Percentiles rank a stretch among this genome's conserved stretches.
Evolutionary conservation across 2,797 vertebrate genomes (phyloP).

Genomic region (Chelmon rostratus): DNA sequence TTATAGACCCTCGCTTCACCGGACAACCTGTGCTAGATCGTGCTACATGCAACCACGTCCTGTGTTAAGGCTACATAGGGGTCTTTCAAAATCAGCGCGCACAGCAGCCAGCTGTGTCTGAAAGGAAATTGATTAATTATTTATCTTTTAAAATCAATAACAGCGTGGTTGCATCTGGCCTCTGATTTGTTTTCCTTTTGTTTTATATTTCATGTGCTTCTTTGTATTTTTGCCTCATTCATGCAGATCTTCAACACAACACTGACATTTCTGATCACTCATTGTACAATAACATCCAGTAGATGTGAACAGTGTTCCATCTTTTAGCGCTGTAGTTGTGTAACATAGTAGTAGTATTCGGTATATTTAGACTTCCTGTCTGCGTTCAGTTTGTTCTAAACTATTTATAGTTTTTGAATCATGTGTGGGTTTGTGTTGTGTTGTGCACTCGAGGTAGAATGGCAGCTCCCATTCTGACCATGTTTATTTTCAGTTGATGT

Average conservation of each 20-base stretch:
- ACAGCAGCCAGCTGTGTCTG: slow-evolving; percentile 1
- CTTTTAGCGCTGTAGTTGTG: slow-evolving; percentile 24
- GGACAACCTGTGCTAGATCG: slow-evolving; percentile 27
- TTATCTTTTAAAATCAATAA: slow-evolving; percentile 9
- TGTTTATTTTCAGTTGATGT: slow-evolving; percentile 53
- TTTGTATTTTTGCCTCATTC: slow-evolving; percentile 44
- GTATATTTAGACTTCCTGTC: background rate
- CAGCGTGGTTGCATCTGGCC: slow-evolving; percentile 78
- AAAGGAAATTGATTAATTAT: slow-evolving; percentile 23
- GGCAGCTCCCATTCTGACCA: slow-evolving; percentile 30
- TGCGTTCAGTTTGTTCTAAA: background rate
- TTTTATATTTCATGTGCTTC: slow-evolving; percentile 36
- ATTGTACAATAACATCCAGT: slow-evolving; percentile 19
- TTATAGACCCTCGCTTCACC: slow-evolving; percentile 46
- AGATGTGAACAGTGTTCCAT: slow-evolving; percentile 8
- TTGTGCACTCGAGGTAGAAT: slow-evolving; percentile 26
- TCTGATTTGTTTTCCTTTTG: slow-evolving; percentile 36
- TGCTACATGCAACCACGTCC: slow-evolving; percentile 77
- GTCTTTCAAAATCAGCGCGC: slow-evolving; percentile 24
- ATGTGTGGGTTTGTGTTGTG: slow-evolving; percentile 48
- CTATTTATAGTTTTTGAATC: slow-evolving; percentile 19
- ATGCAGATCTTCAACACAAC: background rate
- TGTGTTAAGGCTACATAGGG: background rate
- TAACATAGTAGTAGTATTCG: background rate
- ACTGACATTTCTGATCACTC: slow-evolving; percentile 25